phyloP scores from a whole-genome alignment of 2,888 invertebrate species.

The Anthoptus insignis region DNA sequence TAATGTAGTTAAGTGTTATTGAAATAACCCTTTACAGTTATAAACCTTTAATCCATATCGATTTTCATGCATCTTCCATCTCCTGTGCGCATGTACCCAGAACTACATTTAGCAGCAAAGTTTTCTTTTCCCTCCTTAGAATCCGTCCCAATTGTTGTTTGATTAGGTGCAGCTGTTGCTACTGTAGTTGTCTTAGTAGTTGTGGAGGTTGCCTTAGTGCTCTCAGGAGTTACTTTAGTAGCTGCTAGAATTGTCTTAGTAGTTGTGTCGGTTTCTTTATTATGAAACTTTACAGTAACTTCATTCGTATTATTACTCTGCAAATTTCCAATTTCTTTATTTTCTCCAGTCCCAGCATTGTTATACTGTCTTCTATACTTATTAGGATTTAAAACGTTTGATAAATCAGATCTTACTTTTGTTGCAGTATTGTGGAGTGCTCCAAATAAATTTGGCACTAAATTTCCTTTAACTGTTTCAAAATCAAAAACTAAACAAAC shows the following conservation, averaged over 20 bases:
- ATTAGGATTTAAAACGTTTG: slow-evolving; percentile 49
- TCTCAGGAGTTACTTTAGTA: too few relatives aligned
- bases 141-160: too few relatives aligned
- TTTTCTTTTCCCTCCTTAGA: slow-evolving; percentile 67
- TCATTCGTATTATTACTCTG: slow-evolving; percentile 19
- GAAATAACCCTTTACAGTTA: too few relatives aligned
- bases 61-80: slow-evolving; percentile 74
- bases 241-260: slow-evolving; percentile 22
- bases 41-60: too few relatives aligned
- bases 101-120: slow-evolving; percentile 63
- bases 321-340: slow-evolving; percentile 36
- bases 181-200: slow-evolving; percentile 21
- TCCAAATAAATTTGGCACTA: slow-evolving; percentile 56
- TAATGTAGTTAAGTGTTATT: background rate
- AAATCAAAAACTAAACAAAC: slow-evolving; percentile 44
- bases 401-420: slow-evolving; percentile 56
- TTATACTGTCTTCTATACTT: slow-evolving; percentile 24
- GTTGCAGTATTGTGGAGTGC: slow-evolving; percentile 54
- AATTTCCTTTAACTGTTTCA: slow-evolving; percentile 53
- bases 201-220: background rate
- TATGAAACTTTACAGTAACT: slow-evolving; percentile 7
- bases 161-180: slow-evolving; percentile 22
- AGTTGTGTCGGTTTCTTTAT: background rate
- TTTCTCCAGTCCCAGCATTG: background rate
- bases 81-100: slow-evolving; percentile 65